These are phyloP conservation scores for Spicauda simplicius DNA, from an alignment of 2,888 invertebrate species.

Conservation along the genomic window DNA sequence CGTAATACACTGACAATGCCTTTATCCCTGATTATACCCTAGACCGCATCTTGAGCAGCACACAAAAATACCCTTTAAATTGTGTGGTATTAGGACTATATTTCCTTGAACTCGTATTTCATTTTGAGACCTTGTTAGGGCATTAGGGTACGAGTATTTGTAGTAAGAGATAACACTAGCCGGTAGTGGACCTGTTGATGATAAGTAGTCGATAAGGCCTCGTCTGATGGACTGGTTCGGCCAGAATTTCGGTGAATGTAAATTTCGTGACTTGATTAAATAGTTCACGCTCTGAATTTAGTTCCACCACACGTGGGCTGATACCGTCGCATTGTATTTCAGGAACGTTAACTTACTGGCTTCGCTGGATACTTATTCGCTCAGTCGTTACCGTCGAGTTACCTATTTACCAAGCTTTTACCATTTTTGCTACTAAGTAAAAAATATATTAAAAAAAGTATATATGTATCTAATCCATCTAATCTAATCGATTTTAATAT, in stretches of 20 bases:
- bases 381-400: background rate
- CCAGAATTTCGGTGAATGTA: constrained; percentile 82
- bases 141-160: constrained; percentile 69
- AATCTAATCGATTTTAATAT: no score
- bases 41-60: constrained; percentile 44
- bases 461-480: no score
- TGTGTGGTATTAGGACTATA: constrained; percentile 42
- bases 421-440: no score
- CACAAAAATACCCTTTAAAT: constrained; percentile 45
- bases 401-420: no score
- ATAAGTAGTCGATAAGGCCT: constrained; percentile 81
- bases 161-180: constrained; percentile 83
- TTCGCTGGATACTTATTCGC: background rate
- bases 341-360: constrained; percentile 40
- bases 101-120: constrained; percentile 38
- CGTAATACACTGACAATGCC: constrained; percentile 79
- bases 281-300: constrained; percentile 79
- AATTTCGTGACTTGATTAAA: constrained; percentile 84
- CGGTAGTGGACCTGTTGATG: constrained; percentile 81
- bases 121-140: constrained; percentile 53
- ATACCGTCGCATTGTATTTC: constrained; percentile 55
- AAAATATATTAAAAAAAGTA: no score
- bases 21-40: constrained; percentile 72
- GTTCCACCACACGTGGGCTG: constrained; percentile 52
- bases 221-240: constrained; percentile 77